A percentile compares a stretch with the other conserved stretches of the same genome.
phyloP scores from a whole-genome alignment of 2,797 vertebrate species.

The Alfaro cultratus region DNA sequence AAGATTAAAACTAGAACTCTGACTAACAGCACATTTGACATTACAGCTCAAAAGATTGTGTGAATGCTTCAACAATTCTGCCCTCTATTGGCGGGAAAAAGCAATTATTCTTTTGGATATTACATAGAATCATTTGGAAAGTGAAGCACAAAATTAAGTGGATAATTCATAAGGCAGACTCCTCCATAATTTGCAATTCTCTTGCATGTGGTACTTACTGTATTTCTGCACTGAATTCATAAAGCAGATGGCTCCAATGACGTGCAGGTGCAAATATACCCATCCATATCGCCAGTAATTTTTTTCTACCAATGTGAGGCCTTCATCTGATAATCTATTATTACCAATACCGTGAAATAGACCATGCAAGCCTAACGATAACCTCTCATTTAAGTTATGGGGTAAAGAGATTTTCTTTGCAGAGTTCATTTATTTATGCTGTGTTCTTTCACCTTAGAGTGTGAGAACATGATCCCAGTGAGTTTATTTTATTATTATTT shows the following conservation, averaged over 20 bases:
- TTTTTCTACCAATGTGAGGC: too few relatives aligned
- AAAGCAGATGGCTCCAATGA: not conserved
- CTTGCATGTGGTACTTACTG: not conserved
- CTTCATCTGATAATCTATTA: too few relatives aligned
- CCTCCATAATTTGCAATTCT: too few relatives aligned
- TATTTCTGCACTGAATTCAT: not conserved
- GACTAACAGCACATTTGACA: conserved; percentile 36
- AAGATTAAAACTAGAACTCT: conserved; percentile 58
- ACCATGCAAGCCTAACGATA: too few relatives aligned
- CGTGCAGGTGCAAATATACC: not conserved
- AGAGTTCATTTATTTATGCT: not conserved
- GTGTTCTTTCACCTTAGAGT: not conserved
- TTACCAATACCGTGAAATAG: too few relatives aligned
- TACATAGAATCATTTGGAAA: conserved; percentile 7
- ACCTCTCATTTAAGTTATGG: not conserved
- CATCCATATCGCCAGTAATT: not conserved
- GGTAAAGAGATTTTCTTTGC: not conserved
- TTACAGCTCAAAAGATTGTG: conserved; percentile 25
- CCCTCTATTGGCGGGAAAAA: conserved; percentile 63
- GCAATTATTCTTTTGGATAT: not conserved
- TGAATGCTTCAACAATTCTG: conserved; percentile 44
- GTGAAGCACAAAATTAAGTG: not conserved
- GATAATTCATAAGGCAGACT: not conserved
- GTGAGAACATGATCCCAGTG: not conserved
- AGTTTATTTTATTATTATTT: not conserved